Conservation (phyloP, 2,113 vertebrate species). For the Elachura formosa region DNA sequence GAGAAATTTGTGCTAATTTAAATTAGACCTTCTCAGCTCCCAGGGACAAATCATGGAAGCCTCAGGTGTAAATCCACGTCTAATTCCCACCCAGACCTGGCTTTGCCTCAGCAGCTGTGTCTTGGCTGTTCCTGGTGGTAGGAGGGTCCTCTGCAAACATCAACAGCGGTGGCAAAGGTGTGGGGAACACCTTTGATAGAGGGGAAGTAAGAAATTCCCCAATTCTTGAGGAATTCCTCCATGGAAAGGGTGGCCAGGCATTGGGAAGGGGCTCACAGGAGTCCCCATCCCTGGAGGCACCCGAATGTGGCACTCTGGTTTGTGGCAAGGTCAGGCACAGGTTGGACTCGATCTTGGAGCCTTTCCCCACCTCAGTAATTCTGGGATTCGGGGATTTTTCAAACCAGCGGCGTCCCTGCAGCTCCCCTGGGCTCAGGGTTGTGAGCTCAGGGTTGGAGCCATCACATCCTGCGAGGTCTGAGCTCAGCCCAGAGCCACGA, state of each 20-base stretch:
- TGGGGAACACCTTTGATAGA: accelerated
- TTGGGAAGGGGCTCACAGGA: background rate
- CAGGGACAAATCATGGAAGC: accelerated
- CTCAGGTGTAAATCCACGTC: accelerated
- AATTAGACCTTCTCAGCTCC: background rate
- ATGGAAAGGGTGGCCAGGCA: background rate
- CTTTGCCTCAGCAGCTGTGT: background rate
- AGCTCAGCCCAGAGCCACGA: background rate
- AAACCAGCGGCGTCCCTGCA: background rate
- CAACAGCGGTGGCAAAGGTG: accelerated
- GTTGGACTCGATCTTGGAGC: background rate
- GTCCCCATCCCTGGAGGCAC: background rate
- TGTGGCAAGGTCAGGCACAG: background rate
- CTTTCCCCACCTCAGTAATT: background rate
- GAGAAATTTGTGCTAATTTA: background rate
- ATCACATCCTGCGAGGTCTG: background rate
- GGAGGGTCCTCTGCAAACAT: background rate
- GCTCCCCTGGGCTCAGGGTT: background rate
- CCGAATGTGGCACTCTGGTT: background rate
- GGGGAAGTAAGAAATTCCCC: background rate
- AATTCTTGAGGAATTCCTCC: background rate
- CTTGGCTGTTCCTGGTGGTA: background rate
- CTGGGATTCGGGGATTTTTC: background rate
- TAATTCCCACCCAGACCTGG: accelerated
- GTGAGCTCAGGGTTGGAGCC: accelerated